Percentiles rank a stretch among this genome's conserved stretches.
Conservation (phyloP, 1,140 invertebrate species). For the Leptinotarsa undecemlineata region DNA sequence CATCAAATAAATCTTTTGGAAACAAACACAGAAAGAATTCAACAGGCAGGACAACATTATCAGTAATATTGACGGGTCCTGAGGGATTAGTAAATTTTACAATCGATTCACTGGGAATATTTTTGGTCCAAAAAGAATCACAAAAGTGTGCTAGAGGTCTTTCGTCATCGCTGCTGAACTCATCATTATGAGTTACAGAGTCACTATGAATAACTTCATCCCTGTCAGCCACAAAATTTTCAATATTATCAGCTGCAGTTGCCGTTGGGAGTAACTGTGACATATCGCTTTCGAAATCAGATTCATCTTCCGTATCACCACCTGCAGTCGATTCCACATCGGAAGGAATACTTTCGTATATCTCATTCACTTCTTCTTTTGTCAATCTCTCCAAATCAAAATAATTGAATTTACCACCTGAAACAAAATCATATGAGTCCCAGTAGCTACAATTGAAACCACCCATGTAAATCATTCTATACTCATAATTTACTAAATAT, state of each 20-base stretch:
- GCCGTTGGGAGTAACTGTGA: neutral
- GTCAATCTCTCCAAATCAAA: neutral
- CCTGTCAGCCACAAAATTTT: neutral
- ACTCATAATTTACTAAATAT: too few relatives aligned
- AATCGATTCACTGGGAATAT: too few relatives aligned
- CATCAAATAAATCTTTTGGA: neutral
- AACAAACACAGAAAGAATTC: neutral
- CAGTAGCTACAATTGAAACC: too few relatives aligned
- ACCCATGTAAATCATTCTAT: too few relatives aligned
- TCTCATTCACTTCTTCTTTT: neutral
- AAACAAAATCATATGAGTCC: too few relatives aligned
- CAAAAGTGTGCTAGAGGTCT: too few relatives aligned
- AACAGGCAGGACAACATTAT: neutral
- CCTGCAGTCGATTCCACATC: neutral
- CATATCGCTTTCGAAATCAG: neutral
- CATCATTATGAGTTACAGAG: too few relatives aligned
- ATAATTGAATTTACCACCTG: too few relatives aligned
- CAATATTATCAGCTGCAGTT: neutral
- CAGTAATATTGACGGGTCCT: neutral
- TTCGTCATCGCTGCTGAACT: too few relatives aligned
- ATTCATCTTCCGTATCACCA: neutral
- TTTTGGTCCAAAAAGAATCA: too few relatives aligned
- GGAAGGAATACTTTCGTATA: conserved; percentile 6
- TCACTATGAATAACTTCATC: neutral
- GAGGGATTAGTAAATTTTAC: too few relatives aligned